These are phyloP conservation scores for Otolemur crassicaudatus DNA, from an alignment of 2,797 vertebrate species.

Conservation along the genomic window DNA sequence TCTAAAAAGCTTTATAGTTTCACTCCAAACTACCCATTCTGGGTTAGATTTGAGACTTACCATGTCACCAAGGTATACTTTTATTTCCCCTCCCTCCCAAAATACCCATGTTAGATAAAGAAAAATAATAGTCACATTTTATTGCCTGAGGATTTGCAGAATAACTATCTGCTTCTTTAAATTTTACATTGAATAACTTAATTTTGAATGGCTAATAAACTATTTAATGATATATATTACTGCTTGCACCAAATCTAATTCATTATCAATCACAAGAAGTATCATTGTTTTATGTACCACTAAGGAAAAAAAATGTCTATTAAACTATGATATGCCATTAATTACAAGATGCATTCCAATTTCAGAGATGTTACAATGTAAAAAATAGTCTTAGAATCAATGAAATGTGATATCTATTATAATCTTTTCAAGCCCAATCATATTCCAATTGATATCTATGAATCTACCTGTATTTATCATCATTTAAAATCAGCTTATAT, in stretches of 20 bases:
- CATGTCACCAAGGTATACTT: accelerated
- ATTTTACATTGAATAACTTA: conserved; percentile 16
- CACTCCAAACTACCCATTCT: accelerated
- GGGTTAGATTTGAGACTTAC: no score
- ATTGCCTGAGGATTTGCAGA: not conserved
- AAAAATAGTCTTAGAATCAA: conserved; percentile 57
- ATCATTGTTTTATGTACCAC: conserved; percentile 67
- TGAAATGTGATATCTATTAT: conserved; percentile 55
- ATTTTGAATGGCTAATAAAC: conserved; percentile 69
- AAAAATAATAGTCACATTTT: not conserved
- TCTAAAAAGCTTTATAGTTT: not conserved
- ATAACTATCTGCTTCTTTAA: conserved; percentile 13
- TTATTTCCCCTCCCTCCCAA: not conserved
- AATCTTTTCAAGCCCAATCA: conserved; percentile 53
- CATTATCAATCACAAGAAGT: conserved; percentile 47
- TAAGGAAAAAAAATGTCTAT: conserved; percentile 64
- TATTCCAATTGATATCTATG: conserved; percentile 25
- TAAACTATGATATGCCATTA: conserved; percentile 66
- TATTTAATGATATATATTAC: conserved; percentile 49
- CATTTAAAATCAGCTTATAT: conserved; percentile 39
- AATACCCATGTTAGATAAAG: not conserved
- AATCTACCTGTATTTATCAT: not conserved
- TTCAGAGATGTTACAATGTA: conserved; percentile 43
- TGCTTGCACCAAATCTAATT: conserved; percentile 49
- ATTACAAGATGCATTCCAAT: conserved; percentile 33